These are phyloP conservation scores for Ictalurus punctatus DNA, from an alignment of 2,113 vertebrate genomes.

Conservation along the genomic window DNA sequence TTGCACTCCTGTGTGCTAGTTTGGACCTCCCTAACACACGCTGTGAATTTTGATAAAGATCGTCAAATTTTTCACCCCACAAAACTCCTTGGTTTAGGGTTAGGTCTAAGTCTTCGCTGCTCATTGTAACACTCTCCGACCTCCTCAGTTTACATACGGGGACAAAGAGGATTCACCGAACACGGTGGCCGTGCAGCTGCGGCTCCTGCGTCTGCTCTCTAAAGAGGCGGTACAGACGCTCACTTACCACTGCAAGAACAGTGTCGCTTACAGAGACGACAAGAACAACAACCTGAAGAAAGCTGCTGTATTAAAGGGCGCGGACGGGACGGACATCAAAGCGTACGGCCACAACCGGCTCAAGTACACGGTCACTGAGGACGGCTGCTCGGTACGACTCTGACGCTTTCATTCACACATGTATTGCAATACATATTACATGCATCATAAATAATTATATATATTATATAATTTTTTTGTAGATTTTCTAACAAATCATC, in stretches of 20 bases:
- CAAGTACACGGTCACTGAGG: constrained; percentile 84
- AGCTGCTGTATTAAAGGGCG: constrained; percentile 84
- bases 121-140: not conserved
- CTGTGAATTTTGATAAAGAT: not conserved
- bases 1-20: not conserved
- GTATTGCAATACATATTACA: not conserved
- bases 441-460: not conserved
- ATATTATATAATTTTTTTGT: too few species aligned
- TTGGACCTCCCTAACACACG: not conserved
- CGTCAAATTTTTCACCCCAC: not conserved
- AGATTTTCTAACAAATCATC: too few species aligned
- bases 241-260: constrained; percentile 94
- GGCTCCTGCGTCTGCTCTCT: constrained; percentile 90
- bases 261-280: constrained; percentile 84
- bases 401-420: too few species aligned
- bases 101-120: not conserved
- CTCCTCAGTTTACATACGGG: constrained; percentile 85
- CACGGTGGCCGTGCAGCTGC: constrained; percentile 87
- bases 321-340: constrained; percentile 89
- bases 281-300: constrained; percentile 83
- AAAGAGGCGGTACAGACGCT: constrained; percentile 90
- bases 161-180: constrained; percentile 78
- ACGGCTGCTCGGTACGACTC: constrained; percentile 85
- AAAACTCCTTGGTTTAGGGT: not conserved
- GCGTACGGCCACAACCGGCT: constrained; percentile 85